These are phyloP conservation scores for Dynastes hyllus DNA, from an alignment of 2,888 invertebrate species.

Conservation along the genomic window DNA sequence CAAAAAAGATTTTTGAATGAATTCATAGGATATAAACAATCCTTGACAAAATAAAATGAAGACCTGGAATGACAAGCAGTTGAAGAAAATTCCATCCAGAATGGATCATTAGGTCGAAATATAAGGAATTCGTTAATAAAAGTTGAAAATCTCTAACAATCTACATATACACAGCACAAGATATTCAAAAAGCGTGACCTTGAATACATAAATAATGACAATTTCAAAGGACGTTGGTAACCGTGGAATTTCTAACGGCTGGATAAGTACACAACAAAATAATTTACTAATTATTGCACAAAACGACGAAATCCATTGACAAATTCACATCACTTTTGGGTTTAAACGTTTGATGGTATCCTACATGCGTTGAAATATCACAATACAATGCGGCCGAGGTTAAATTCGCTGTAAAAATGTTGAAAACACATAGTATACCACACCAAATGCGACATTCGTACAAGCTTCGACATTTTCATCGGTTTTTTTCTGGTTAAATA, in stretches of 20 bases:
- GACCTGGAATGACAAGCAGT: background rate
- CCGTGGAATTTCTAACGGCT: constrained; percentile 10
- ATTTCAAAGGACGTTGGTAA: constrained; percentile 25
- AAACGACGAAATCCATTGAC: background rate
- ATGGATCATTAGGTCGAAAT: background rate
- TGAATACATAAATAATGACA: constrained; percentile 18
- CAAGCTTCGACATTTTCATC: background rate
- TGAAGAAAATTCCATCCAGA: background rate
- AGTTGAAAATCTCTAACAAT: background rate
- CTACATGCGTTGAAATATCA: background rate
- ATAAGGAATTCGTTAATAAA: background rate
- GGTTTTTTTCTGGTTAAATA: constrained; percentile 1
- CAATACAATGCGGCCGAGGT: background rate
- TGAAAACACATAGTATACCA: background rate
- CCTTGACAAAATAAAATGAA: background rate
- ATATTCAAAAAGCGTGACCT: constrained; percentile 14
- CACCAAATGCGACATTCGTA: background rate
- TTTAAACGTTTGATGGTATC: background rate
- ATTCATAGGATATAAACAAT: background rate
- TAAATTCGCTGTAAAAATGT: constrained; percentile 11
- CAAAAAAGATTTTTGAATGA: too few relatives aligned
- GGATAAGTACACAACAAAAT: background rate
- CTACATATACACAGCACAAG: background rate
- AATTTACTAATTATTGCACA: background rate
- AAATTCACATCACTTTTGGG: constrained; percentile 17